phyloP scores from a whole-genome alignment of 2,888 invertebrate genomes.

The Catocala nupta region DNA sequence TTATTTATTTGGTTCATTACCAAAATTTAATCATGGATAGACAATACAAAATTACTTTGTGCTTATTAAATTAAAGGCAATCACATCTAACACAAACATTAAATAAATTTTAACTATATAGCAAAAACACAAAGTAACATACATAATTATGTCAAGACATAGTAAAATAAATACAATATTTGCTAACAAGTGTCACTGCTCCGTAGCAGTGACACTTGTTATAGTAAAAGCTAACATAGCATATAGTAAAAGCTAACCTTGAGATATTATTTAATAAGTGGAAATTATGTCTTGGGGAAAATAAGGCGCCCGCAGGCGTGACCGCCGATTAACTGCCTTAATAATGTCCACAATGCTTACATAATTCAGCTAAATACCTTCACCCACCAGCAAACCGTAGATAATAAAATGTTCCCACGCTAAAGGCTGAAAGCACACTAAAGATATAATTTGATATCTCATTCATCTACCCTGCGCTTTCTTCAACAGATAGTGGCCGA shows the following conservation, averaged over 20 bases:
- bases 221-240: too few species aligned
- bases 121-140: too few species aligned
- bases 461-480: constrained; percentile 27
- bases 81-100: too few species aligned
- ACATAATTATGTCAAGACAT: too few species aligned
- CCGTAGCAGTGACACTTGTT: too few species aligned
- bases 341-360: not conserved
- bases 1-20: too few species aligned
- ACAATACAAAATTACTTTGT: too few species aligned
- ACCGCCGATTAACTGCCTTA: not conserved
- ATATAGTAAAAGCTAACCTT: not conserved
- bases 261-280: not conserved
- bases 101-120: too few species aligned
- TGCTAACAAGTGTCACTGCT: too few species aligned
- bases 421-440: constrained; percentile 22
- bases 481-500: constrained; percentile 34
- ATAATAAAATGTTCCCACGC: constrained; percentile 34
- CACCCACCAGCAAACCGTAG: constrained; percentile 26
- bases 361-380: constrained; percentile 18
- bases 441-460: constrained; percentile 41
- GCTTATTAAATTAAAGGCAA: too few species aligned
- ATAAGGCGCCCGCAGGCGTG: not conserved
- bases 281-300: not conserved
- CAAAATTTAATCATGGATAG: too few species aligned
- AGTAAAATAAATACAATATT: too few species aligned